phyloP scores from a whole-genome alignment of 2,888 invertebrate genomes.

The Orthonevra nobilis region DNA sequence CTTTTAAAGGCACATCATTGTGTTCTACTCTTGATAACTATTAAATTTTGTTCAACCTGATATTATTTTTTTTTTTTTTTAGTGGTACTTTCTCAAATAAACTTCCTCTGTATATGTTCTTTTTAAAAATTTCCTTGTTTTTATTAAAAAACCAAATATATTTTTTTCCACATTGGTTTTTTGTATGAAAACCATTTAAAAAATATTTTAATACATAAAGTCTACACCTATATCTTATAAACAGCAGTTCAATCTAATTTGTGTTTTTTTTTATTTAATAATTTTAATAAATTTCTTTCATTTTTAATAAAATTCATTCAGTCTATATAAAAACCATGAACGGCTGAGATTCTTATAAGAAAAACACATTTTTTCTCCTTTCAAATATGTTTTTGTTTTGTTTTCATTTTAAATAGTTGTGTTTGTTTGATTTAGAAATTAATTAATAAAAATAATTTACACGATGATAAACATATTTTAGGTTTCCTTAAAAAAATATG shows the following conservation, averaged over 20 bases:
- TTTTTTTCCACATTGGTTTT: slow-evolving; percentile 15
- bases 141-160: slow-evolving; percentile 28
- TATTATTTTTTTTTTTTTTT: slow-evolving; percentile 24
- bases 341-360: slow-evolving; percentile 78
- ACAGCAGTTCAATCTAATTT: slow-evolving; percentile 51
- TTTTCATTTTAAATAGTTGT: slow-evolving; percentile 51
- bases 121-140: slow-evolving; percentile 15
- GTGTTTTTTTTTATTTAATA: slow-evolving; percentile 31
- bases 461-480: slow-evolving; percentile 34
- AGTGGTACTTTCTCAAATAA: slow-evolving; percentile 17
- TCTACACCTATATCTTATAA: slow-evolving; percentile 44
- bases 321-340: slow-evolving; percentile 74
- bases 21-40: slow-evolving; percentile 59
- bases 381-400: slow-evolving; percentile 20
- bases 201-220: slow-evolving; percentile 57
- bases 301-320: slow-evolving; percentile 71
- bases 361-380: slow-evolving; percentile 71
- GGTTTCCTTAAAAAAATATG: slow-evolving; percentile 60
- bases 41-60: slow-evolving; percentile 49
- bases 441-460: slow-evolving; percentile 65
- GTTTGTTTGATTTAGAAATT: slow-evolving; percentile 45
- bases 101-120: neutral
- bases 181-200: slow-evolving; percentile 61
- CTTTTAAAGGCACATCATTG: slow-evolving; percentile 63
- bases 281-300: slow-evolving; percentile 48